Evolutionary conservation across 2,797 vertebrate species (phyloP).

Genomic region (Masticophis lateralis): DNA sequence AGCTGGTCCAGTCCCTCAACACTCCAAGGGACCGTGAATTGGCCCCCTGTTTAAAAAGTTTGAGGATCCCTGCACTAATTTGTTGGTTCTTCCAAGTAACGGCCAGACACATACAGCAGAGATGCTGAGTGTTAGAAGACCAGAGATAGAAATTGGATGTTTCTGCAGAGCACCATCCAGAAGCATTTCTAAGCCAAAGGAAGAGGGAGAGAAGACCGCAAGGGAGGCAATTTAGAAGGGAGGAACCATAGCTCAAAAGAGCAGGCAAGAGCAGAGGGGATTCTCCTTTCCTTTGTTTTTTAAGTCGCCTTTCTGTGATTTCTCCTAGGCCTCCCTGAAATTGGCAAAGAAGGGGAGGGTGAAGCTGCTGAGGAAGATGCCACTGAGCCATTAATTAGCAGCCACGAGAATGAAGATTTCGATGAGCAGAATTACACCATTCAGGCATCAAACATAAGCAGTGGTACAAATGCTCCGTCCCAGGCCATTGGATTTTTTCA

Average conservation of each 20-base stretch:
- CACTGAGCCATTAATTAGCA: slow-evolving; percentile 83
- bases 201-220: slow-evolving; percentile 55
- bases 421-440: slow-evolving; percentile 69
- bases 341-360: slow-evolving; percentile 77
- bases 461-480: slow-evolving; percentile 32
- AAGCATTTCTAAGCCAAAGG: slow-evolving; percentile 61
- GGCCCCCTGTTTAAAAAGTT: no score
- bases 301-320: slow-evolving; percentile 29
- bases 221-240: slow-evolving; percentile 44
- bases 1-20: not conserved
- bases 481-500: slow-evolving; percentile 85
- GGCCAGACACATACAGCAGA: slow-evolving; percentile 63
- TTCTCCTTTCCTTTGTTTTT: not conserved
- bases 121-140: slow-evolving; percentile 52
- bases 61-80: slow-evolving; percentile 44
- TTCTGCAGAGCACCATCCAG: slow-evolving; percentile 58
- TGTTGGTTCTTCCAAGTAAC: slow-evolving; percentile 63
- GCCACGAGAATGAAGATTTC: slow-evolving; percentile 74
- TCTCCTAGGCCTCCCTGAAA: slow-evolving; percentile 78
- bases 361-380: slow-evolving; percentile 75
- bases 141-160: slow-evolving; percentile 54
- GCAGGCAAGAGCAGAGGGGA: slow-evolving; percentile 14
- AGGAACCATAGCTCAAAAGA: slow-evolving; percentile 35
- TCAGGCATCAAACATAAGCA: slow-evolving; percentile 67
- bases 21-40: no score